These are phyloP conservation scores for Pseudoatta argentina DNA, from an alignment of 1,140 invertebrate genomes.

Conservation along the genomic window DNA sequence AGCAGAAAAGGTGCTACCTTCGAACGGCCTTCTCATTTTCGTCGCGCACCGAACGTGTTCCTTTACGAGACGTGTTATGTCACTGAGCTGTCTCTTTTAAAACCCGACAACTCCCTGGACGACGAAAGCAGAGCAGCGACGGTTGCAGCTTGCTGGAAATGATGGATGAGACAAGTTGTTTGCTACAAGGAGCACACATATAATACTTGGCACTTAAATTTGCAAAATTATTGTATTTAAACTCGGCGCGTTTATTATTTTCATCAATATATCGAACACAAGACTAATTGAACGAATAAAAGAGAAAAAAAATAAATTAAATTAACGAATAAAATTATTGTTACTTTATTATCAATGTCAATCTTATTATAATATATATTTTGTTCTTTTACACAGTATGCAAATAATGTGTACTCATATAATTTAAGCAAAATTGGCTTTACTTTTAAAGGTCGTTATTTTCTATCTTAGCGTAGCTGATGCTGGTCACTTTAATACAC, in stretches of 20 bases:
- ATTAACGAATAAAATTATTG: neutral
- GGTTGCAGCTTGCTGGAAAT: slow-evolving; percentile 53
- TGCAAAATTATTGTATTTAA: slow-evolving; percentile 17
- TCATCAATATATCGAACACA: neutral
- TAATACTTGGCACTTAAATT: neutral
- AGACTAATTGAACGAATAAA: neutral
- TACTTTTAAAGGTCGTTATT: slow-evolving; percentile 15
- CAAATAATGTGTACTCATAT: slow-evolving; percentile 13
- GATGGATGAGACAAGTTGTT: slow-evolving; percentile 74
- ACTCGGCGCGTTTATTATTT: neutral
- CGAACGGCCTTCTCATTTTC: slow-evolving; percentile 42
- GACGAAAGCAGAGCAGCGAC: slow-evolving; percentile 64
- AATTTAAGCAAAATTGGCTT: slow-evolving; percentile 34
- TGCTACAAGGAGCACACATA: neutral
- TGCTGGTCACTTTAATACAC: slow-evolving; percentile 17
- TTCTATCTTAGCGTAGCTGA: neutral
- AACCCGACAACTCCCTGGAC: slow-evolving; percentile 58
- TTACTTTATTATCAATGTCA: neutral
- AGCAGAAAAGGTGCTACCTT: slow-evolving; percentile 74
- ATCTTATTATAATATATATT: neutral
- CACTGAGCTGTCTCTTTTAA: slow-evolving; percentile 67
- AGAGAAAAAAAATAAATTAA: too few relatives aligned
- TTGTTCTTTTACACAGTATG: neutral
- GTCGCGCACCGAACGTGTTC: slow-evolving; percentile 37
- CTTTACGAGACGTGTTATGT: slow-evolving; percentile 70